These are phyloP conservation scores for Ovis canadensis DNA, from an alignment of 2,113 vertebrate species.

Conservation along the genomic window DNA sequence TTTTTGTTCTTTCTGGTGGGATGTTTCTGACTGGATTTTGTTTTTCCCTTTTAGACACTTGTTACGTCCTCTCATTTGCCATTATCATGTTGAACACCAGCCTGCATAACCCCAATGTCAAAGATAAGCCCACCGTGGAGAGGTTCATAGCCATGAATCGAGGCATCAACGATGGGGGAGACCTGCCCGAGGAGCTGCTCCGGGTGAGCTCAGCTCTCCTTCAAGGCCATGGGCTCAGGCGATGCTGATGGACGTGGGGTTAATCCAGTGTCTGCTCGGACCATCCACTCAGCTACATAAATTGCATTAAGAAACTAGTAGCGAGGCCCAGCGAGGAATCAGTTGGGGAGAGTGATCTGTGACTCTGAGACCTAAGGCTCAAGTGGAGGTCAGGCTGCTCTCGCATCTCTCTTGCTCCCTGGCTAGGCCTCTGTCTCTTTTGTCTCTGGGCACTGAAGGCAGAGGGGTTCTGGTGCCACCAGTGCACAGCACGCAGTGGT, in stretches of 20 bases:
- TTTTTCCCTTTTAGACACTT: conserved; percentile 85
- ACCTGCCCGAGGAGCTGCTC: conserved; percentile 95
- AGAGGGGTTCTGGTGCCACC: rapidly evolving
- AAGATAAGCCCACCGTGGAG: conserved; percentile 94
- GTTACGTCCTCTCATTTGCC: conserved; percentile 97
- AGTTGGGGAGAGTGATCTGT: neutral
- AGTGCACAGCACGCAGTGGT: neutral
- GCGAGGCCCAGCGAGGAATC: neutral
- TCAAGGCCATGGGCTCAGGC: rapidly evolving
- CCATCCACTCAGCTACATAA: neutral
- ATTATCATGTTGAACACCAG: conserved; percentile 99
- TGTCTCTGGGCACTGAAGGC: neutral
- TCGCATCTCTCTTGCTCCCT: neutral
- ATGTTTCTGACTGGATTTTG: neutral
- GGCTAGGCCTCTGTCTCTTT: neutral
- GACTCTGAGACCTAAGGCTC: neutral
- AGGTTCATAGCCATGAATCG: conserved; percentile 98
- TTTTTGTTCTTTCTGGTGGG: neutral
- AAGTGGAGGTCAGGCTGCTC: neutral
- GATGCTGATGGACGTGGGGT: rapidly evolving
- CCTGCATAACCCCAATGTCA: conserved; percentile 98
- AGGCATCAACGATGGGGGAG: conserved; percentile 96
- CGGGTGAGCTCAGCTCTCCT: conserved; percentile 80
- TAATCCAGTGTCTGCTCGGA: neutral
- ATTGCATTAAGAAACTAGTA: no score